phyloP scores from a whole-genome alignment of 2,113 vertebrate species.

The Trinectes maculatus region DNA sequence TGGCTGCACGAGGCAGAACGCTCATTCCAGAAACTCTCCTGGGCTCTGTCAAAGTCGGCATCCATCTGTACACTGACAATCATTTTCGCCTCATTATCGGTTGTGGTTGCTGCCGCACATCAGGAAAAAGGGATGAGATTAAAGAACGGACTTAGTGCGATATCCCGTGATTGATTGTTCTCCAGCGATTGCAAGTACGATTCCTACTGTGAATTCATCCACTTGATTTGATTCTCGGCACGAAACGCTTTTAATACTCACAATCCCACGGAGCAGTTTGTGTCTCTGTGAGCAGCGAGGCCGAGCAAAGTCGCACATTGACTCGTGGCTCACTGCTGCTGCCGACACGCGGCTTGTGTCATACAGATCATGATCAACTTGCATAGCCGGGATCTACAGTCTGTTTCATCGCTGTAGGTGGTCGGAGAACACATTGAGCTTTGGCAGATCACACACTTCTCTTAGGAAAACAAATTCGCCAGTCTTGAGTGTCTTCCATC shows the following conservation, averaged over 20 bases:
- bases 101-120: conserved; percentile 18
- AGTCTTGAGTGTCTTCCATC: conserved; percentile 37
- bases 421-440: conserved; percentile 19
- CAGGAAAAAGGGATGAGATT: conserved; percentile 27
- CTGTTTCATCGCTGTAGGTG: conserved; percentile 2
- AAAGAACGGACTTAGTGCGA: conserved; percentile 25
- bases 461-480: conserved; percentile 8
- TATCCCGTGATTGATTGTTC: conserved; percentile 49
- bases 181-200: conserved; percentile 20
- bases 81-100: conserved; percentile 18
- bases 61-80: conserved; percentile 16
- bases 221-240: conserved; percentile 57
- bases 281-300: conserved; percentile 18
- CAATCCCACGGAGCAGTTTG: conserved; percentile 23
- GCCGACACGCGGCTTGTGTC: conserved; percentile 30
- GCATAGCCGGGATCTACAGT: not conserved
- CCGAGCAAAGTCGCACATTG: not conserved
- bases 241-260: conserved; percentile 43
- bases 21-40: conserved; percentile 15
- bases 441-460: not conserved
- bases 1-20: conserved; percentile 23
- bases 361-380: conserved; percentile 2
- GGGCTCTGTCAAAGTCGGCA: conserved; percentile 26
- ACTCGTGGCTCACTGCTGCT: conserved; percentile 36
- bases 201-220: conserved; percentile 42